A percentile compares a stretch with the other conserved stretches of the same genome.
Conservation (phyloP, 2,888 invertebrate species). For the Campaea margaritaria region DNA sequence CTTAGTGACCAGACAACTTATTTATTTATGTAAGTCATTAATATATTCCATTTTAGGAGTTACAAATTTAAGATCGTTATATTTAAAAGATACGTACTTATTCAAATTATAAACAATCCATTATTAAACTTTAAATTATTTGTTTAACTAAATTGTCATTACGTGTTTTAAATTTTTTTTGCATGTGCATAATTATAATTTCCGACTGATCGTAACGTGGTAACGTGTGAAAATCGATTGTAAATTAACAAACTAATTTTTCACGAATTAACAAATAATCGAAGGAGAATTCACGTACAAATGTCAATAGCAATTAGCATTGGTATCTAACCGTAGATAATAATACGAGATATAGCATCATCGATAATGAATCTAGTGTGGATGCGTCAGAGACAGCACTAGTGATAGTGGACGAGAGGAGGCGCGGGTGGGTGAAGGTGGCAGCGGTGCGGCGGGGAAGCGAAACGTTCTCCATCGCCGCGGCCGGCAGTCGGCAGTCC, state of each 20-base stretch:
- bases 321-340: slow-evolving; percentile 51
- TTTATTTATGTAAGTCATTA: too few species aligned
- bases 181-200: too few species aligned
- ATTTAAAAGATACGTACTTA: too few species aligned
- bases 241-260: slow-evolving; percentile 17
- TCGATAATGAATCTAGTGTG: slow-evolving; percentile 64
- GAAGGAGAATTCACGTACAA: slow-evolving; percentile 42
- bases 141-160: too few species aligned
- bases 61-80: too few species aligned
- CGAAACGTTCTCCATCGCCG: background rate
- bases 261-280: slow-evolving; percentile 26
- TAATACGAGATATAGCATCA: slow-evolving; percentile 56
- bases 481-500: slow-evolving; percentile 17
- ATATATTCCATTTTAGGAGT: too few species aligned
- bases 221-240: slow-evolving; percentile 19
- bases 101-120: too few species aligned
- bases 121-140: too few species aligned
- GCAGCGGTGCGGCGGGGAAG: slow-evolving; percentile 27
- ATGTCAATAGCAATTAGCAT: slow-evolving; percentile 43
- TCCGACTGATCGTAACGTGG: background rate
- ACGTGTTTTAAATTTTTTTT: too few species aligned
- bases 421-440: slow-evolving; percentile 5
- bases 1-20: too few species aligned
- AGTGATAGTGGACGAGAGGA: slow-evolving; percentile 48
- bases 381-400: slow-evolving; percentile 61